phyloP scores from a whole-genome alignment of 2,113 vertebrate species.

The Odocoileus hemionus region DNA sequence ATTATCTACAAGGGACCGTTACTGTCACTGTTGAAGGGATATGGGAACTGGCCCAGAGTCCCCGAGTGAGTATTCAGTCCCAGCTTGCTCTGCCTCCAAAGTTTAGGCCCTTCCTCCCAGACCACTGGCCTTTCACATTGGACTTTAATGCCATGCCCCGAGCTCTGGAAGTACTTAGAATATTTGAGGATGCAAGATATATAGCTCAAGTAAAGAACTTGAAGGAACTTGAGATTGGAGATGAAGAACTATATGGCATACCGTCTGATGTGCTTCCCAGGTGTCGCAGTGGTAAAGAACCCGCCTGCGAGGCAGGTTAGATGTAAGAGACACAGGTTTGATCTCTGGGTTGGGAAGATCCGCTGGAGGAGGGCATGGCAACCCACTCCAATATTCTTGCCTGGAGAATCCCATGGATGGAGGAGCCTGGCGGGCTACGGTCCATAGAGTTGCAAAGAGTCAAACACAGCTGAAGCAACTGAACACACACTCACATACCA shows the following conservation, averaged over 20 bases:
- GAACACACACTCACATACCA: neutral
- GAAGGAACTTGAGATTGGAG: neutral
- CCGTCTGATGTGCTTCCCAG: neutral
- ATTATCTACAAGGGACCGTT: neutral
- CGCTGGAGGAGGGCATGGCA: neutral
- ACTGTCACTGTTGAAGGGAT: neutral
- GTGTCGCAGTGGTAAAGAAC: neutral
- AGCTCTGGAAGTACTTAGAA: neutral
- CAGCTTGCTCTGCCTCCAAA: neutral
- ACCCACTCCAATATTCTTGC: neutral
- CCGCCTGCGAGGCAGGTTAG: neutral
- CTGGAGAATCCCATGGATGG: neutral
- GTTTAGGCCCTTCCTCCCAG: neutral
- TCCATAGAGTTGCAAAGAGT: neutral
- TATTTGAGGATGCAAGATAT: neutral
- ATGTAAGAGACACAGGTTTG: neutral
- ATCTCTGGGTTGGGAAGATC: neutral
- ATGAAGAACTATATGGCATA: neutral
- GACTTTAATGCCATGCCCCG: neutral
- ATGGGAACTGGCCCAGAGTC: neutral
- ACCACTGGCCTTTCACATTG: neutral
- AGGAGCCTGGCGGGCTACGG: neutral
- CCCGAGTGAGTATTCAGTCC: neutral
- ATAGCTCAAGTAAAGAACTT: neutral
- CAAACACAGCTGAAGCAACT: neutral